Base-by-base conservation (phyloP, 2,797 vertebrate species). In the Trachurus trachurus region DNA sequence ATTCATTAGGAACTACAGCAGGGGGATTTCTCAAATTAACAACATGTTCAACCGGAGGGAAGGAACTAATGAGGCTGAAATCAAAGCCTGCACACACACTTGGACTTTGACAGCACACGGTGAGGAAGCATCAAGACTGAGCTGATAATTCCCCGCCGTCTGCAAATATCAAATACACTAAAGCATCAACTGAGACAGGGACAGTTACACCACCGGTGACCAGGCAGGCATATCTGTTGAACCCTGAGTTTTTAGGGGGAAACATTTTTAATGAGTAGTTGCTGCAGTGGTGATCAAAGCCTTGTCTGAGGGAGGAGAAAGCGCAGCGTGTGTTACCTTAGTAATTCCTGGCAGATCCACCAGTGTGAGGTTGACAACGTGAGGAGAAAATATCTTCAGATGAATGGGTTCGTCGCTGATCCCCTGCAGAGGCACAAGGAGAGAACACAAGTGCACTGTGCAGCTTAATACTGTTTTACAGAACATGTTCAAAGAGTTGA, bases 301-400 rank as follows among this genome's bases (percentile, higher is more conserved):
- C 21, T 74, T 10, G 86, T 37, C 21, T 74, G 6, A 0, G 5
- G 40, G 50, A 49, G 54, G 0, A 12, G 50, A 61, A 61, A 57
- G 73, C 29, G 16, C 8, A 22, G 76, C 42, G 3, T 26, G 66
- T 0, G 29, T 86, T 95, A 99, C 98, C 98, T 99, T 99, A 62
- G 98, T 99, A 93, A 99, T 98, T 89, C 98, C 98, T 52, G 98
- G 98, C 87, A 99, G 96, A 91, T 99, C 98, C 92, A 99, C 98
- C 84, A 99, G 96, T 1, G 98, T 99, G 91, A 99, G 95, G 93
- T 99, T 99, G 87, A 99, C 97, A 49, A 99, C 98, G 45, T 98
- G 96, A 56, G 98, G 96, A 40, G 98, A 99, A 93, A 99, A 99
- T 87, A 99, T 97, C 94, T 99, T 99, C 80, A 99, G 95, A 83